Evolutionary conservation across 2,797 vertebrate genomes (phyloP).

Genomic region (Sebastes hubbsi): DNA sequence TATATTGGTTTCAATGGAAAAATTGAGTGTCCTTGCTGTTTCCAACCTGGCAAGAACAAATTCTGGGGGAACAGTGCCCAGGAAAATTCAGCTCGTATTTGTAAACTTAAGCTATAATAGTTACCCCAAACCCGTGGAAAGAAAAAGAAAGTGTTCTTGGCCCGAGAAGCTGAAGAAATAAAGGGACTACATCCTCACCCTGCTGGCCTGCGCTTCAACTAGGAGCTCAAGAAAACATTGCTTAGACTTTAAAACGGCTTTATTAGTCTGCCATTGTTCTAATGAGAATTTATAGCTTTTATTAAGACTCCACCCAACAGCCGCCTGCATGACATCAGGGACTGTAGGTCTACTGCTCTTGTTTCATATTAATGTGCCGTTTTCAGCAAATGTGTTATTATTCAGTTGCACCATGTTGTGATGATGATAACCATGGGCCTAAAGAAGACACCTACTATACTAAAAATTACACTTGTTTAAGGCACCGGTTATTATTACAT

Average conservation of each 20-base stretch:
- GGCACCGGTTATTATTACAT: neutral
- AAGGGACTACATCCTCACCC: conserved; percentile 37
- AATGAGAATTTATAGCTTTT: conserved; percentile 47
- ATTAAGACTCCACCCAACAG: conserved; percentile 46
- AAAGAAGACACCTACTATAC: neutral
- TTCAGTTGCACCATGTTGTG: neutral
- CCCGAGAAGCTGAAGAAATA: conserved; percentile 33
- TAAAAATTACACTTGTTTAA: neutral
- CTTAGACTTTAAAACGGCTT: conserved; percentile 43
- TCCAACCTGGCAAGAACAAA: conserved; percentile 46
- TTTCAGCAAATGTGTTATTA: conserved; percentile 15
- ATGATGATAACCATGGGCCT: neutral
- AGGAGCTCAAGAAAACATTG: conserved; percentile 21
- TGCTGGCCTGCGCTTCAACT: conserved; percentile 29
- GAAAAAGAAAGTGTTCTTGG: conserved; percentile 29
- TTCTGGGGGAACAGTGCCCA: conserved; percentile 40
- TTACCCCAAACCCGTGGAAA: conserved; percentile 32
- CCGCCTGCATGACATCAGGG: conserved; percentile 55
- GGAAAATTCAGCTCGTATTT: conserved; percentile 56
- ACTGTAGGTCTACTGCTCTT: neutral
- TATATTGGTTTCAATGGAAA: conserved; percentile 57
- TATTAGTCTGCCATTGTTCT: conserved; percentile 64
- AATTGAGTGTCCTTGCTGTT: conserved; percentile 29
- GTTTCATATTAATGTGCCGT: conserved; percentile 1
- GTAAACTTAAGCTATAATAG: conserved; percentile 54